phyloP scores from a whole-genome alignment of 1,140 invertebrate genomes.

The Globodera ellingtonae region DNA sequence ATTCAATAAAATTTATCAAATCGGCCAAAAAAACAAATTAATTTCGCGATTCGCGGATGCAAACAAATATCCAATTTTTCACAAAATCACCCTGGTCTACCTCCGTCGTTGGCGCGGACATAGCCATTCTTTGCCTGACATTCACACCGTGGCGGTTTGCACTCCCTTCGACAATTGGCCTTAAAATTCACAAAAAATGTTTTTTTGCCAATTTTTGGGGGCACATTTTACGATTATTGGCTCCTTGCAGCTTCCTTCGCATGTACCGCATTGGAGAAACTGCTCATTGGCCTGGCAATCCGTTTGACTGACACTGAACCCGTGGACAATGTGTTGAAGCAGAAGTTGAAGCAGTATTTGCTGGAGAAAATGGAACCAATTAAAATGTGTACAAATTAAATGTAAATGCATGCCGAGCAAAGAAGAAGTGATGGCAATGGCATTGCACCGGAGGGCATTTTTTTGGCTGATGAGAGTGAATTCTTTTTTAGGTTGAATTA shows the following conservation, averaged over 20 bases:
- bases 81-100: too few relatives aligned
- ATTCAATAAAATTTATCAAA: too few relatives aligned
- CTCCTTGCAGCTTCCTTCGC: conserved; percentile 21
- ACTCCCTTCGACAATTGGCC: conserved; percentile 19
- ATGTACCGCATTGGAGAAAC: conserved; percentile 19
- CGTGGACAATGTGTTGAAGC: not conserved
- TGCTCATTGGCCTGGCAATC: conserved; percentile 26
- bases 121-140: conserved; percentile 17
- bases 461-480: too few relatives aligned
- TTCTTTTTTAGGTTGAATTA: too few relatives aligned
- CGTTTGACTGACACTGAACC: not conserved
- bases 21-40: too few relatives aligned
- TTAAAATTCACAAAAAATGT: not conserved
- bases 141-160: conserved; percentile 26
- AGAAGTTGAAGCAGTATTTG: conserved; percentile 8
- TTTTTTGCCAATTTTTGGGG: not conserved
- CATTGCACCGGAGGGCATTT: too few relatives aligned
- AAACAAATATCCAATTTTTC: too few relatives aligned
- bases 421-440: too few relatives aligned
- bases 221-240: not conserved
- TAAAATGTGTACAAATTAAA: too few relatives aligned
- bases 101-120: conserved; percentile 28
- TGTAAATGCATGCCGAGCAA: too few relatives aligned
- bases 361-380: not conserved
- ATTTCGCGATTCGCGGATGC: too few relatives aligned